These are phyloP conservation scores for Eptesicus fuscus DNA, from an alignment of 2,113 vertebrate species.

Conservation along the genomic window DNA sequence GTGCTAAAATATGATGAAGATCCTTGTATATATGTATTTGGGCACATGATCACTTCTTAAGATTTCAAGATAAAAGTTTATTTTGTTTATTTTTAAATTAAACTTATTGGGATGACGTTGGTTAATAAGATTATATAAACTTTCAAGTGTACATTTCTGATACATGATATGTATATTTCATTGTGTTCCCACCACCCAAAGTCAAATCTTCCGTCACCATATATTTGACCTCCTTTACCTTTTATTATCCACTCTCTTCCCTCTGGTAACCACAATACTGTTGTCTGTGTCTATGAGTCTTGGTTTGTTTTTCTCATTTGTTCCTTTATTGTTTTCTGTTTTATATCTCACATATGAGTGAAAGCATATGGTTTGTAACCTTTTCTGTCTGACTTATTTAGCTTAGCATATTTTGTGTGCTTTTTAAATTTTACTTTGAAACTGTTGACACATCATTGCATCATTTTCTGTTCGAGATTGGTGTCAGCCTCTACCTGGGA, in stretches of 20 bases:
- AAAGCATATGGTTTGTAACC: not conserved
- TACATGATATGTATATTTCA: not conserved
- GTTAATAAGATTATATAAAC: not conserved
- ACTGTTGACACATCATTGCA: not conserved
- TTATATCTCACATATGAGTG: not conserved
- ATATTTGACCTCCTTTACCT: not conserved
- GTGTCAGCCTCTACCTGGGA: not conserved
- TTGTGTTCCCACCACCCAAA: not conserved
- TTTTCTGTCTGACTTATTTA: not conserved
- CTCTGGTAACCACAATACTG: not conserved
- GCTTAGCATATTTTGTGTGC: not conserved
- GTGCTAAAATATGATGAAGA: not conserved
- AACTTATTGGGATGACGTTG: not conserved
- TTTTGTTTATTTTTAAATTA: not conserved
- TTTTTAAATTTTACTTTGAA: conserved; percentile 5
- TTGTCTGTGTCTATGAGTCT: not conserved
- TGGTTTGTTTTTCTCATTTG: not conserved
- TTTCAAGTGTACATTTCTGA: not conserved
- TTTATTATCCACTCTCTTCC: not conserved
- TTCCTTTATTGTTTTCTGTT: not conserved
- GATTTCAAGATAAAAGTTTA: not conserved
- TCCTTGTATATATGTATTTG: not conserved
- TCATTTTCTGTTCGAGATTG: not conserved
- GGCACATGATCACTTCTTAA: not conserved
- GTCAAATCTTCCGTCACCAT: not conserved